Base-by-base conservation (phyloP, 1,140 invertebrate genomes). In the Micrasema minimum region DNA sequence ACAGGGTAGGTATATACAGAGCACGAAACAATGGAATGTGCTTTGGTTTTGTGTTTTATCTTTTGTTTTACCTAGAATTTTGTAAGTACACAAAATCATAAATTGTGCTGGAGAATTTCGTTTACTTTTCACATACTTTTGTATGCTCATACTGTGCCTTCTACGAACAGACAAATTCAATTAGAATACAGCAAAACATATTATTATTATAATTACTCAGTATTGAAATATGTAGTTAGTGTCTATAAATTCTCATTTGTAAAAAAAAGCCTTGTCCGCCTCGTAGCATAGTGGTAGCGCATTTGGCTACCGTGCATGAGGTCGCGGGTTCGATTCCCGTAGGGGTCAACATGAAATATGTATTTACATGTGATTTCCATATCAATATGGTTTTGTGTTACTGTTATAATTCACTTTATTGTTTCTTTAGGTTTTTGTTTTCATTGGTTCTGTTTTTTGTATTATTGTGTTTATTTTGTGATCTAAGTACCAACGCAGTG, bases 21-120 rank as follows among this genome's bases (percentile, higher is more conserved):
- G 7, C 26, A 31, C 7, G 26, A 31, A 31, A 31, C 26, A 31
- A 31, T 31, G 26, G 46, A 48, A 48, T 22, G 46, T 48, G 46
- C 16, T 16, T 48, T 16, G 14, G 16, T 48, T 20, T 20, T 18
- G 10, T 20, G 16, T 48, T 20, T 20, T 18, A 16, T 20, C 20
- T 48, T 48, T 48, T 48, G 16, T 48, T 48, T 48, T 48, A 48
- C 20, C 20, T 48, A 16, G 46, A 16, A 5, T 48, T 48, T 48
- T 10, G 9, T 48, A 48, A 18, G n/a, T 48, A 48, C 46, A 48
- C 46, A 48, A 22, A 48, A 48, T 20, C n/a, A n/a, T n/a, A n/a
- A 10, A 9, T 16, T 48, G 26, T 31, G 26, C 18, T n/a, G 11
- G 9, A 48, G 46, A 48, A 48, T 48, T 48, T 48, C 18, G 20